Conservation (phyloP, 2,797 vertebrate genomes). For the Poecilia picta region DNA sequence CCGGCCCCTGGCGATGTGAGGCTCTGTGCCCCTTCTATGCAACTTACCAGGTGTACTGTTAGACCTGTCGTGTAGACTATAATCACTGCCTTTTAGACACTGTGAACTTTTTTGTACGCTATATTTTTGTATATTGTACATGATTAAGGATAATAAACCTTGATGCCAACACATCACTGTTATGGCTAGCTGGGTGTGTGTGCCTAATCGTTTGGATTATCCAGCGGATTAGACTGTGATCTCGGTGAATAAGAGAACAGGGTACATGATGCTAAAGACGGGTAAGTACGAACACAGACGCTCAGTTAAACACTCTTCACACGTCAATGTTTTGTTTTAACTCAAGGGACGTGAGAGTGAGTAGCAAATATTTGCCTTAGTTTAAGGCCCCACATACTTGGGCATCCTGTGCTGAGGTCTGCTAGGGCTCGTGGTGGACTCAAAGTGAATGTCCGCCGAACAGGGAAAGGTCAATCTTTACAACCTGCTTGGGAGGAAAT, state of each 20-base stretch:
- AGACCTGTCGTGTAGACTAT: constrained; percentile 90
- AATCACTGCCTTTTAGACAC: constrained; percentile 97
- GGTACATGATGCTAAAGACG: not conserved
- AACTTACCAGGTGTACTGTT: constrained; percentile 89
- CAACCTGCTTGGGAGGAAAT: no score
- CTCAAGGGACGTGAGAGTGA: not conserved
- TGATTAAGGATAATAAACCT: constrained; percentile 91
- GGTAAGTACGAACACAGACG: no score
- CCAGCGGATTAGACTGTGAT: not conserved
- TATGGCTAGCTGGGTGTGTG: constrained; percentile 3
- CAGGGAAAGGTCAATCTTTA: no score
- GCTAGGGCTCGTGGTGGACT: no score
- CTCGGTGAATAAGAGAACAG: not conserved
- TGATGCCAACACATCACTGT: constrained; percentile 75
- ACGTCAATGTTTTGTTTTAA: not conserved
- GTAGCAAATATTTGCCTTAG: not conserved
- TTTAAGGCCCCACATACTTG: not conserved
- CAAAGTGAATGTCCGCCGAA: no score
- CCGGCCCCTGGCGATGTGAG: constrained; percentile 78
- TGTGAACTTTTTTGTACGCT: constrained; percentile 94
- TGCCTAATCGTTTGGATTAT: not conserved
- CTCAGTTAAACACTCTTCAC: not conserved
- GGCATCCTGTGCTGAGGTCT: no score
- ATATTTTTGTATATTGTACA: constrained; percentile 99
- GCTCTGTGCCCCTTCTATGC: constrained; percentile 93